A percentile compares a stretch with the other conserved stretches of the same genome.
phyloP scores from a whole-genome alignment of 2,888 invertebrate genomes.

The Parelbella ahira region DNA sequence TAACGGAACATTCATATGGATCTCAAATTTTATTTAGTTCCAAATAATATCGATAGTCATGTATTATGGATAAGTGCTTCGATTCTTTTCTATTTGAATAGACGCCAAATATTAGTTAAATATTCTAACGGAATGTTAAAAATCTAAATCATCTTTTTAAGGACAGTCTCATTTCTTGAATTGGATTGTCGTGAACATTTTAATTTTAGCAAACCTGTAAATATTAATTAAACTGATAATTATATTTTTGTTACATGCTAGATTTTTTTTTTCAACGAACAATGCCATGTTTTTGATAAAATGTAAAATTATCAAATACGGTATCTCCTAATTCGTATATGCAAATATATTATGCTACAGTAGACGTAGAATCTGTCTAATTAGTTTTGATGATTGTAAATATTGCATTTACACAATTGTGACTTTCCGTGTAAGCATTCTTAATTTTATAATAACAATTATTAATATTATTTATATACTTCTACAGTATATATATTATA shows the following conservation, averaged over 20 bases:
- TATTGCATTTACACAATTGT: constrained; percentile 76
- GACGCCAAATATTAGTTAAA: constrained; percentile 76
- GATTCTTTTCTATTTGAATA: constrained; percentile 53
- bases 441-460: constrained; percentile 35
- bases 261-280: constrained; percentile 42
- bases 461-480: constrained; percentile 43
- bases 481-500: constrained; percentile 33
- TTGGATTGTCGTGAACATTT: constrained; percentile 39
- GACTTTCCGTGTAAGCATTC: constrained; percentile 56
- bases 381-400: constrained; percentile 50
- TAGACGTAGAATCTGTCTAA: constrained; percentile 44
- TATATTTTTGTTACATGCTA: constrained; percentile 48
- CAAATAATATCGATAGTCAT: constrained; percentile 74
- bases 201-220: constrained; percentile 23
- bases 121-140: constrained; percentile 32
- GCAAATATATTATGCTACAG: constrained; percentile 36
- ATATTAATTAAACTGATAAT: constrained; percentile 32
- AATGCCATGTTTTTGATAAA: constrained; percentile 56
- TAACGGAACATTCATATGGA: constrained; percentile 51
- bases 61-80: constrained; percentile 42
- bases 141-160: constrained; percentile 23
- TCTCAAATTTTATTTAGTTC: constrained; percentile 74
- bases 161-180: constrained; percentile 33
- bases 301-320: constrained; percentile 43
- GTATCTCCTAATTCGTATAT: constrained; percentile 49